Conservation (phyloP, 2,888 invertebrate species). For the Tinea pellionella region DNA sequence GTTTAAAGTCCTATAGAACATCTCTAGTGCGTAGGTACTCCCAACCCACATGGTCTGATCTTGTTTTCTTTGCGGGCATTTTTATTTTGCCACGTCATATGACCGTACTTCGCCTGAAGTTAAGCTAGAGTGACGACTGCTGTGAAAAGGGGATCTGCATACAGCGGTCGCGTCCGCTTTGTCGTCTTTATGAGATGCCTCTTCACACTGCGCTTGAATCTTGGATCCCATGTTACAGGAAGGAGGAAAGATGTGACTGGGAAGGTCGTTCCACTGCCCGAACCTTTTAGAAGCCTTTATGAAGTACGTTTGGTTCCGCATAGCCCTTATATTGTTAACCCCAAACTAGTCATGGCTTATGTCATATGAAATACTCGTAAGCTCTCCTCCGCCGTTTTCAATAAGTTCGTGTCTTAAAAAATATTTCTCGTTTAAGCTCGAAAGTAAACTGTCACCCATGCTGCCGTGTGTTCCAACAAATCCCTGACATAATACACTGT, state of each 20-base stretch:
- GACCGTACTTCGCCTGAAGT: no score
- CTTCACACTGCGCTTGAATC: no score
- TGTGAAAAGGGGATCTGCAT: no score
- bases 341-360: background rate
- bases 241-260: no score
- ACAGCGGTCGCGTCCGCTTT: no score
- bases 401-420: background rate
- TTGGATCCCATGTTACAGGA: no score
- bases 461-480: conserved; percentile 49
- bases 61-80: background rate
- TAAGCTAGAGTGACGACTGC: no score
- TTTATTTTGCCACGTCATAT: no score
- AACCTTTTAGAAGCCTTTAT: background rate
- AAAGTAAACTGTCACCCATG: conserved; percentile 41
- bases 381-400: background rate
- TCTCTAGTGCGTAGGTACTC: background rate
- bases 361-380: background rate
- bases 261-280: no score
- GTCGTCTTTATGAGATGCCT: no score
- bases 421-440: conserved; percentile 35
- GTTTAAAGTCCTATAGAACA: background rate
- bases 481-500: conserved; percentile 53
- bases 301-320: background rate
- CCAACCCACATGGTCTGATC: background rate
- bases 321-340: background rate